Evolutionary conservation across 2,888 invertebrate genomes (phyloP), one percentile per base, ranked within the genome.

Genomic region (Drosophila anceps): DNA sequence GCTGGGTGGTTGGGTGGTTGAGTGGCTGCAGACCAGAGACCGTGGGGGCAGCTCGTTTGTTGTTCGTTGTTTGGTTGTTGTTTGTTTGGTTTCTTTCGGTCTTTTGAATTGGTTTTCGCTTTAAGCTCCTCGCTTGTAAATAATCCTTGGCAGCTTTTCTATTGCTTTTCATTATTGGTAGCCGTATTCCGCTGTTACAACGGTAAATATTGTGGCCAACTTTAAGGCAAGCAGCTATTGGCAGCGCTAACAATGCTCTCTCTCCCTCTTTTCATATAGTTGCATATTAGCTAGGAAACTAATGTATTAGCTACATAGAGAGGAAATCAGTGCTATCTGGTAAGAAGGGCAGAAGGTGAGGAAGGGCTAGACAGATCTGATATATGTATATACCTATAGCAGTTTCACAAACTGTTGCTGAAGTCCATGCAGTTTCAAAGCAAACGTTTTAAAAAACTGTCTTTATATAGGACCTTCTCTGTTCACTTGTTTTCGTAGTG

Each of bases 121-220:
- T 84, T 88, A 82, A 82, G 89, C 79, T 72, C 80, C 80, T 83
- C 79, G 80, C 69, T 73, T 83, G 87, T 87, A 83, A 89, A 81
- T 89, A 89, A 89, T 85, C 84, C 82, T 75, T 63, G 29, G 69
- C 68, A 68, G 82, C 84, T 73, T 84, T 84, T 76, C 73, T 72
- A 76, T 77, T 75, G 79, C 64, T 73, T 67, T 77, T 77, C 71
- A 73, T 81, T 81, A 74, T 79, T 73, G 69, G 41, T 39, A 50
- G 43, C 51, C 46, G 29, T 43, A 48, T 66, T 53, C 24, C 29
- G 54, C 24, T 33, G 53, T 51, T 48, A 39, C 13, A 57, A 35
- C 24, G 61, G 68, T 59, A 60, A 65, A 60, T 75, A 60, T 65
- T 69, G 51, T 63, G 79, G 65, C 79, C 66, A 58, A 50, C 63